Evolutionary conservation across 2,113 vertebrate species (phyloP).

Genomic region (Microtus ochrogaster): DNA sequence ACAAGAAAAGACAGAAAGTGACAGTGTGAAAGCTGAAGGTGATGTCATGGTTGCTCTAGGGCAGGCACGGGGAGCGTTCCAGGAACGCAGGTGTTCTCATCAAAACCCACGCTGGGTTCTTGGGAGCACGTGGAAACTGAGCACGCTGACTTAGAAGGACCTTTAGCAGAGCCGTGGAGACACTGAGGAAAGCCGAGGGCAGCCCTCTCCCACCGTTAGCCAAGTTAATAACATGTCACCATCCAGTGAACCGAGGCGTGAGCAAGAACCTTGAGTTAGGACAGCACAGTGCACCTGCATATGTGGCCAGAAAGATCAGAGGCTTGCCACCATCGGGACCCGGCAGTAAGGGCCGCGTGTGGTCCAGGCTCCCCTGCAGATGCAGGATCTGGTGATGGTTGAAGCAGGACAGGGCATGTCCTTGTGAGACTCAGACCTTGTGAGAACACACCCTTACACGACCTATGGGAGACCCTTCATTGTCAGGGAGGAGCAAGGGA

Average conservation of each 20-base stretch:
- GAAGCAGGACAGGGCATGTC: background rate
- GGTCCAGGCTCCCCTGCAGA: background rate
- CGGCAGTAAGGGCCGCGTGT: background rate
- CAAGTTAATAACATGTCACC: background rate
- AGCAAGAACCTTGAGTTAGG: background rate
- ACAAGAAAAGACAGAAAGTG: background rate
- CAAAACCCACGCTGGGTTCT: background rate
- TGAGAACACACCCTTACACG: background rate
- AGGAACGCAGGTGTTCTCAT: background rate
- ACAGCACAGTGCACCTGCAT: background rate
- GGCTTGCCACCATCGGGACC: background rate
- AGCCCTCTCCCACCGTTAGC: too few relatives aligned
- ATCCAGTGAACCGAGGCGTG: background rate
- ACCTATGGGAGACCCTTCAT: background rate
- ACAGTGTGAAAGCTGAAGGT: background rate
- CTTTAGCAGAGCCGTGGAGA: background rate
- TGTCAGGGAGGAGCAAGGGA: background rate
- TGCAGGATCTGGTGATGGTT: background rate
- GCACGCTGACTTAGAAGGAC: background rate
- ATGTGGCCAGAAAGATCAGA: background rate
- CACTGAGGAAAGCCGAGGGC: too few relatives aligned
- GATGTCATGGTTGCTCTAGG: background rate
- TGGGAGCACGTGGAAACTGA: too few relatives aligned
- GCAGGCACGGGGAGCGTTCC: background rate
- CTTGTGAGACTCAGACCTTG: background rate